Base-by-base conservation (phyloP, 1,140 invertebrate species). In the Manduca sexta region DNA sequence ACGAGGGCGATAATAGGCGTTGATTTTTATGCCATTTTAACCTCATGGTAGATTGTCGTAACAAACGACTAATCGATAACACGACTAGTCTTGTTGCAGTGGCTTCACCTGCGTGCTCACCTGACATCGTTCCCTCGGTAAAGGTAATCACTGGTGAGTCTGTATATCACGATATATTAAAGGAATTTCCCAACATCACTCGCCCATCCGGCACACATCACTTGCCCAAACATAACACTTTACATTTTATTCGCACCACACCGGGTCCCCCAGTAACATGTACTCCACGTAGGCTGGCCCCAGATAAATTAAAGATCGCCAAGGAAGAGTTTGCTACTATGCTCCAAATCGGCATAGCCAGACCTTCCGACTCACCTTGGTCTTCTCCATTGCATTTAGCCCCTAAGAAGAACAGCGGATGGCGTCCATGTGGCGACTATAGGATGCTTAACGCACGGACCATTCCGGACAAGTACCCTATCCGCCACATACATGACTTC, bases 301-400 rank as follows among this genome's bases (percentile, higher is more conserved):
- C 61, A 5, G 61, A 64, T 10, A 64, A 60, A 29, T 12, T 64
- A 1, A 53, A 52, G 8, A 57, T 58, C 4, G 56, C 56, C 3
- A 54, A 52, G 35, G 40, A 37, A 7, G 60, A 63, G 21, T 63
- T 60, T 16, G 42, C 51, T 11, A 26, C 11, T 10, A 60, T 60
- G 57, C 29, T 56, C 4, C 26, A 31, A 1, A 44, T 46, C 12
- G 49, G 53, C 39, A 60, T 43, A 3, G 39, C 46, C 26, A 37
- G 73, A 37, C 74, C 65, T 2, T 82, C 74, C 1, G 54, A 61
- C 15, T 59, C 48, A 37, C 44, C 73, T 13, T 88, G 77, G 81
- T 57, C 83, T 3, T 75, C 67, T 12, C 72, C 82, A 6, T 52
- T 84, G 5, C 73, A 86, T 47, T 58, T 87, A 7, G 75, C 75